Evolutionary conservation across 2,888 invertebrate species (phyloP), one percentile per base, ranked within the genome.

Genomic region (Tachystola acroxantha): DNA sequence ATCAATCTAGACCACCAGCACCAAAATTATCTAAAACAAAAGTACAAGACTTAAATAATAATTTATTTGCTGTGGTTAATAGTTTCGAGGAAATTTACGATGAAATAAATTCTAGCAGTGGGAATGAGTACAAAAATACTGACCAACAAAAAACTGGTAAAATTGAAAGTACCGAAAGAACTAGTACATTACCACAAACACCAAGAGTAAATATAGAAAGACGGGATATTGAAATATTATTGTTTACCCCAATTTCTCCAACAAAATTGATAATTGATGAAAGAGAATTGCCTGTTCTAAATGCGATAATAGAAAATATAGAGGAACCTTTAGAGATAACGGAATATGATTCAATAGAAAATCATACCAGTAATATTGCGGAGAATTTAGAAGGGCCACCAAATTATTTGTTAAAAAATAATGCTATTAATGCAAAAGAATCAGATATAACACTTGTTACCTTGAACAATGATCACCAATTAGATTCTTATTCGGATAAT

Each of bases 31-130:
- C 33, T 20, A 38, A 40, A 28, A 28, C 34, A 27, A 42, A 44
- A 36, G 55, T 48, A 43, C 57, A 75, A 63, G 81, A 84, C 50
- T 16, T 60, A 1, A 81, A 84, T 50, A 79, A 80, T 37, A 82
- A 85, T 48, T 46, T 70, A 36, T 79, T 75, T 52, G 51, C 61
- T 26, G 43, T 63, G 27, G 85, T 75, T 9, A 74, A 76, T 51
- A 68, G 70, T 36, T 86, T 88, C 53, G 87, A 88, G 46, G 81
- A 86, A 69, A 81, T 87, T 46, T 87, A 82, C 50, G 81, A 72
- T 32, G 69, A 79, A 55, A 51, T 84, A 14, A 69, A 54, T 47
- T 16, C 30, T 9, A 60, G 48, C 35, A 40, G 37, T 35, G 36
- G 28, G 16, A 43, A 45, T 24, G 26, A 30, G 26, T 36, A 28